Evolutionary conservation across 1,140 invertebrate species (phyloP).

Genomic region (Atopsyche davidsoni): DNA sequence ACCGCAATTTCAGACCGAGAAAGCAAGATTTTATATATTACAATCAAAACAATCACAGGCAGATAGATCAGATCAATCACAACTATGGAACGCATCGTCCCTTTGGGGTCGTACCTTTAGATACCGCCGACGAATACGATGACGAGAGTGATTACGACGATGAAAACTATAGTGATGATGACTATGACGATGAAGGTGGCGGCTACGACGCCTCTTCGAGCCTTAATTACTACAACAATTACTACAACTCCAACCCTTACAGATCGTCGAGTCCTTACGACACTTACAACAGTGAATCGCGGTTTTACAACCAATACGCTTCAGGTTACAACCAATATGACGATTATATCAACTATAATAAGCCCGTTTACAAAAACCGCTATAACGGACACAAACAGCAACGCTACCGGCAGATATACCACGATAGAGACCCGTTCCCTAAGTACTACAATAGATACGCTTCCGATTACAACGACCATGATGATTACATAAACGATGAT

Average conservation of each 20-base stretch:
- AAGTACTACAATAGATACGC: constrained; percentile 19
- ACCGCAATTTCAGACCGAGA: no score
- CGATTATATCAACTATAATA: constrained; percentile 8
- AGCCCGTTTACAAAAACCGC: not conserved
- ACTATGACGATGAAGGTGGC: constrained; percentile 3
- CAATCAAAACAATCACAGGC: no score
- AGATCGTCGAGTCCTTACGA: constrained; percentile 4
- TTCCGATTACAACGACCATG: constrained; percentile 12
- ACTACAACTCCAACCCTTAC: no score
- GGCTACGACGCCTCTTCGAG: not conserved
- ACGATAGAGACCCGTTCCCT: not conserved
- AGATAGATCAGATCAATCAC: no score
- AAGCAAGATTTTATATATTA: no score
- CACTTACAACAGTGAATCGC: not conserved
- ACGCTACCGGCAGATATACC: not conserved
- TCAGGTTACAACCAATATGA: constrained; percentile 17
- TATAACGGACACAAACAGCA: not conserved
- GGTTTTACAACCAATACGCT: constrained; percentile 17
- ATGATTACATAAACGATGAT: constrained; percentile 20
- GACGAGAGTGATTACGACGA: constrained; percentile 5
- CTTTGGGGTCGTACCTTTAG: no score
- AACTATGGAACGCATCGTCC: no score
- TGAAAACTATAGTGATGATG: constrained; percentile 10
- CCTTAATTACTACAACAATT: no score
- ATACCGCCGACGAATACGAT: no score